Percentiles rank a stretch among this genome's conserved stretches.
phyloP scores from a whole-genome alignment of 2,113 vertebrate genomes.

The Rhabdornis inornatus region DNA sequence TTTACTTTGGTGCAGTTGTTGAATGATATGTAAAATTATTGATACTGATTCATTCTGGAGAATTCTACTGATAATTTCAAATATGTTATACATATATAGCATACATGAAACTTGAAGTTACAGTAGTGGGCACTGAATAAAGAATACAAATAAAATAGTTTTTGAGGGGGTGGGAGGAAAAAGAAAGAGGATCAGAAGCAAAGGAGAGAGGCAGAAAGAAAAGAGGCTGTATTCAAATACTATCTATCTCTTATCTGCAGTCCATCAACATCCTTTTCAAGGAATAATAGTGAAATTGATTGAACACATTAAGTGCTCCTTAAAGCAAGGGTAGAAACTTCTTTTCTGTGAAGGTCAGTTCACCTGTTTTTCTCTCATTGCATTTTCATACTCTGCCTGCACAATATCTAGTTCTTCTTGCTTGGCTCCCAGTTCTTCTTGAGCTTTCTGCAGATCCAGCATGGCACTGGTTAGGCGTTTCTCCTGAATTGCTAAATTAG shows the following conservation, averaged over 20 bases:
- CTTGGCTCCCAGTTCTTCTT: constrained; percentile 82
- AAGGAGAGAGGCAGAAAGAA: neutral
- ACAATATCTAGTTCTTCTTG: constrained; percentile 83
- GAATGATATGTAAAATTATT: neutral
- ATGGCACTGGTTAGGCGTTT: constrained; percentile 78
- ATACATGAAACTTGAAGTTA: neutral
- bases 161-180: neutral
- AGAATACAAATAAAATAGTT: neutral
- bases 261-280: neutral
- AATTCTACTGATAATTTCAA: neutral
- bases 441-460: constrained; percentile 81
- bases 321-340: neutral
- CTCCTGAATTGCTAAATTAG: constrained; percentile 84
- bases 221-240: neutral
- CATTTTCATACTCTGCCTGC: constrained; percentile 81
- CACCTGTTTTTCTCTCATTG: constrained; percentile 85
- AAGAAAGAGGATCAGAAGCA: neutral
- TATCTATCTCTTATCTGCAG: neutral
- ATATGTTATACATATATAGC: neutral
- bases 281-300: neutral
- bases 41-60: neutral
- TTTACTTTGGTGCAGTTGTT: neutral
- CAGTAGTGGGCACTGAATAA: neutral
- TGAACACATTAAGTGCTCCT: neutral
- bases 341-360: neutral